Conservation (phyloP, 37 sponge, comb jelly and placozoan species). For the Haliclona indistincta region DNA sequence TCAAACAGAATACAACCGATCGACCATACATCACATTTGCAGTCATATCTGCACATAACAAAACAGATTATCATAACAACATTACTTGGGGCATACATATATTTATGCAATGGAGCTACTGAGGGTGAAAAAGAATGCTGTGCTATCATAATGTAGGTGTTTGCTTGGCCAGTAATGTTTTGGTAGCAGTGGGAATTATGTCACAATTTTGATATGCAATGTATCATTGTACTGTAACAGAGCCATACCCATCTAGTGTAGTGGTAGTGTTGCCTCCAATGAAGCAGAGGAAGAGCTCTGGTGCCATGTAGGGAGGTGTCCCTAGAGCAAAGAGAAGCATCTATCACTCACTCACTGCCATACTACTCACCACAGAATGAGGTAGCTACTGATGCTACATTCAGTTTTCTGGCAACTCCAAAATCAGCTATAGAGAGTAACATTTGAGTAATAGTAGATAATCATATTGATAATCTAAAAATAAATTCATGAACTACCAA, state of each 20-base stretch:
- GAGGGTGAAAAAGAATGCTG: no score
- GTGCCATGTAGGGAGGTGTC: constrained; percentile 95
- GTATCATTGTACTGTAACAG: no score
- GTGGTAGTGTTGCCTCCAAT: constrained; percentile 25
- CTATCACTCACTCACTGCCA: background rate
- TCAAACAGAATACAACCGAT: constrained; percentile 92
- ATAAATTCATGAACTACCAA: no score
- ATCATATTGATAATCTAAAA: no score
- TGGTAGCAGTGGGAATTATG: no score
- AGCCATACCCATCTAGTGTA: no score
- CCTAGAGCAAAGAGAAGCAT: constrained; percentile 32
- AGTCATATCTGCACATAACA: constrained; percentile 65
- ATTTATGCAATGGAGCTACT: no score
- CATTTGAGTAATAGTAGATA: background rate
- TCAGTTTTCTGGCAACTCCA: constrained; percentile 79
- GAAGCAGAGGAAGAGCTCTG: constrained; percentile 86
- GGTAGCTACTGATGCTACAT: constrained; percentile 44
- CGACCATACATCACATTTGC: constrained; percentile 93
- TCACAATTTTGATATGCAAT: no score
- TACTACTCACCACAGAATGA: constrained; percentile 77
- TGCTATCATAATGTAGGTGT: no score
- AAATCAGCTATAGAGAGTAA: constrained; percentile 65
- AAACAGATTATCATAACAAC: background rate
- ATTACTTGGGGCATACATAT: no score
- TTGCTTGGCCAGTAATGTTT: no score